These are phyloP conservation scores for Plebejus melissa DNA, from an alignment of 2,888 invertebrate species.

Conservation along the genomic window DNA sequence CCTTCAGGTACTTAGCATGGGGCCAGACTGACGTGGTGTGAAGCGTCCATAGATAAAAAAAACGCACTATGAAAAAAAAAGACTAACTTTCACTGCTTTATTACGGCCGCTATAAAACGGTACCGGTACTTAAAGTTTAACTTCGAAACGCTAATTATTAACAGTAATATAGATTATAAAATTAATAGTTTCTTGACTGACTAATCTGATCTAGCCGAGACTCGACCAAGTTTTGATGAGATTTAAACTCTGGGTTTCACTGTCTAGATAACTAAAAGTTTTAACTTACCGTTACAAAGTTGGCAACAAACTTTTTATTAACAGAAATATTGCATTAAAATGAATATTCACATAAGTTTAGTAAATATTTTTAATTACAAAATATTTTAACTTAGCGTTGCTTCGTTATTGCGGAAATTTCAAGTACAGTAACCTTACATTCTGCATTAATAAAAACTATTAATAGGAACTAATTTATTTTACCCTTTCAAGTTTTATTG, in stretches of 20 bases:
- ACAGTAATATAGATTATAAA: slow-evolving; percentile 1
- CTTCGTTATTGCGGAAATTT: too few relatives aligned
- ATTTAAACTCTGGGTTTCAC: slow-evolving; percentile 23
- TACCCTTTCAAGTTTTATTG: too few relatives aligned
- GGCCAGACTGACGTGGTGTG: too few relatives aligned
- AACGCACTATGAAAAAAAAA: background rate
- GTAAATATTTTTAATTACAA: too few relatives aligned
- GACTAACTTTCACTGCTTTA: background rate
- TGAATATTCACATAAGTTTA: background rate
- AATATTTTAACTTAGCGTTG: too few relatives aligned
- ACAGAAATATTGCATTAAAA: background rate
- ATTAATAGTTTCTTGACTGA: slow-evolving; percentile 7
- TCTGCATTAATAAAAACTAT: too few relatives aligned
- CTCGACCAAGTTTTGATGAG: slow-evolving; percentile 25
- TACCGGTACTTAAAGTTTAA: background rate
- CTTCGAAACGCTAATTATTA: background rate
- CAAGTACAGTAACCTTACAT: too few relatives aligned
- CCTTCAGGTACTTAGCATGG: too few relatives aligned
- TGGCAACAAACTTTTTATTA: slow-evolving; percentile 7
- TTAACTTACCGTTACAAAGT: slow-evolving; percentile 21
- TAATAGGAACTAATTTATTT: too few relatives aligned
- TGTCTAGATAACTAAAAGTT: slow-evolving; percentile 21
- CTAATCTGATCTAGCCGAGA: slow-evolving; percentile 19
- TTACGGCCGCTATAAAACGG: background rate
- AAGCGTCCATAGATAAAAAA: too few relatives aligned